phyloP scores from a whole-genome alignment of 2,888 invertebrate species.

The Hypomecis atomaria region DNA sequence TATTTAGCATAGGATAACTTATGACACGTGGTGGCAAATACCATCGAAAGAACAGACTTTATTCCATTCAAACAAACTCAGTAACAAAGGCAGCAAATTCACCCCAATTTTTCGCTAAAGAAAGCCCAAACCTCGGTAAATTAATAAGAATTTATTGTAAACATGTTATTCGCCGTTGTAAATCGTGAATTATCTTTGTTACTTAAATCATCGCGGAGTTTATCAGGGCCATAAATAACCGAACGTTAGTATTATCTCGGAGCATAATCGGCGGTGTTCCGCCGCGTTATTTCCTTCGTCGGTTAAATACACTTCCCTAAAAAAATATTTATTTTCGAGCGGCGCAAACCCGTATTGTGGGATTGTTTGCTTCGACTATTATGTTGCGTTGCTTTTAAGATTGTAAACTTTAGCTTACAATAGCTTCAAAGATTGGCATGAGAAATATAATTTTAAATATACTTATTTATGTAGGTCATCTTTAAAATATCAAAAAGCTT shows the following conservation, averaged over 20 bases:
- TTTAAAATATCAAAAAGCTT: too few relatives aligned
- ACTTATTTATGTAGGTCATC: too few relatives aligned
- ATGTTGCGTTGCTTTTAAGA: background rate
- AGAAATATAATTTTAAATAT: too few relatives aligned
- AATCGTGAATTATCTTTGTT: slow-evolving; percentile 72
- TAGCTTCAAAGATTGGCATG: too few relatives aligned
- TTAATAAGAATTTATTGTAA: slow-evolving; percentile 62
- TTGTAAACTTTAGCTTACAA: too few relatives aligned
- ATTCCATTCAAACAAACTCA: background rate
- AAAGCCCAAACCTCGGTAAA: slow-evolving; percentile 24
- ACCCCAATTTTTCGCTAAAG: slow-evolving; percentile 7
- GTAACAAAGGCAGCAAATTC: slow-evolving; percentile 10
- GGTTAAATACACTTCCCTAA: slow-evolving; percentile 72
- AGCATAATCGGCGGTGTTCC: slow-evolving; percentile 76
- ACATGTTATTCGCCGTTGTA: slow-evolving; percentile 71
- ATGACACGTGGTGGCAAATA: background rate
- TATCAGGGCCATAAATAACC: slow-evolving; percentile 76
- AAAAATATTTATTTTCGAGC: slow-evolving; percentile 67
- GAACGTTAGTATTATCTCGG: slow-evolving; percentile 67
- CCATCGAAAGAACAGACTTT: background rate
- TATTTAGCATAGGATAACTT: too few relatives aligned
- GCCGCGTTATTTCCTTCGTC: slow-evolving; percentile 70
- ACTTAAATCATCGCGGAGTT: slow-evolving; percentile 77
- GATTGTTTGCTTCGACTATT: slow-evolving; percentile 53
- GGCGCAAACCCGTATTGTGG: slow-evolving; percentile 54